Base-by-base conservation (phyloP, 2,113 vertebrate species). In the Dascyllus trimaculatus region DNA sequence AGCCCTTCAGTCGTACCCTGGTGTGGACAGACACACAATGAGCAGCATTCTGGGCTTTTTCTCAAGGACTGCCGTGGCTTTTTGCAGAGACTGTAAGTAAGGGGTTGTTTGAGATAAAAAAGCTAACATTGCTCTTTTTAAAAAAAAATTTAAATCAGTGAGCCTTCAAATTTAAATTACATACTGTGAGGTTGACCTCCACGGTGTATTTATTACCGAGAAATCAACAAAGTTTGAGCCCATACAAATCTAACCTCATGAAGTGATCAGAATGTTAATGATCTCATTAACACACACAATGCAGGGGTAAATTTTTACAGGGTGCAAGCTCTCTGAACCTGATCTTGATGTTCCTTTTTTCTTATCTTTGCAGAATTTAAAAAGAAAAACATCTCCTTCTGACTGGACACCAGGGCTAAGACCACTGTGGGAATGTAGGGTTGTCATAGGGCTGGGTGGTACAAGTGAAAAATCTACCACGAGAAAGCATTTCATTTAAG, bases 21-120 rank as follows among this genome's bases (percentile, higher is more conserved):
- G 49, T 65, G 52, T 79, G 54, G 25, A 59, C 75, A 73, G 65
- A 81, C 52, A 73, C 54, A 84, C 58, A 60, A 71, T 19, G 40
- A 76, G 53, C 18, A 7, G 52, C 46, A 56, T 57, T 59, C 56
- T 19, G 9, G 25, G 17, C 18, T 46, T 54, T 71, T 24, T 45
- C 66, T 59, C n/a, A 58, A 24, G 2, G 19, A 60, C 2, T 1
- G n/a, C 19, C 40, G 35, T 0, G 5, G 2, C 15, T 1, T 0
- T 46, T 64, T 48, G 45, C n/a, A 5, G 49, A 51, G 9, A 52
- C 19, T 0, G 21, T 8, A 53, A 53, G 29, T 26, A 18, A 5
- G 51, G 1, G 22, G 51, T 62, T 32, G 59, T 60, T 73, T 67
- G 0, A 25, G 48, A 21, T 62, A 48, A 26, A n/a, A 49, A 73